Evolutionary conservation across 2,113 vertebrate genomes (phyloP).

Genomic region (Pristiophorus japonicus): DNA sequence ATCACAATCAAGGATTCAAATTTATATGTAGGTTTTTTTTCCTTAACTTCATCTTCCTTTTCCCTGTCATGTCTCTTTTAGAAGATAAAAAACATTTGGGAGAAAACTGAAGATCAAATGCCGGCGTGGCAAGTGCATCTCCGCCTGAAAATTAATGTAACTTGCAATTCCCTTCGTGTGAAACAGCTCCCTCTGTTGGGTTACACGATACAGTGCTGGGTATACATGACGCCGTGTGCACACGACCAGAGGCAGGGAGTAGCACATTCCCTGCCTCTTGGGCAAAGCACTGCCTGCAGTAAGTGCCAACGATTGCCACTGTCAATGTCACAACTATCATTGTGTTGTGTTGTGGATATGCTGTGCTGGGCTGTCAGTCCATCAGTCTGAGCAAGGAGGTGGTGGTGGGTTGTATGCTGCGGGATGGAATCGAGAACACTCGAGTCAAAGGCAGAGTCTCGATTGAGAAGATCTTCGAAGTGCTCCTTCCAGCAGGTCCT

Average conservation of each 20-base stretch:
- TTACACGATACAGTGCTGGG: too few species aligned
- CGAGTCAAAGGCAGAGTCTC: too few species aligned
- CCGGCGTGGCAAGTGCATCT: background rate
- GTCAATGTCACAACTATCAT: background rate
- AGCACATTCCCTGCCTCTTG: background rate
- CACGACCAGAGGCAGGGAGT: too few species aligned
- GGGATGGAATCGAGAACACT: too few species aligned
- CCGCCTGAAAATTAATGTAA: background rate
- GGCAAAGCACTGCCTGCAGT: background rate
- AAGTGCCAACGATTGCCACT: background rate
- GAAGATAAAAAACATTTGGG: background rate
- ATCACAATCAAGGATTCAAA: background rate
- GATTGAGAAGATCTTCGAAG: too few species aligned
- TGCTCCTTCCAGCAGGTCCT: too few species aligned
- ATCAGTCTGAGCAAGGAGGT: background rate
- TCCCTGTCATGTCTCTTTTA: background rate
- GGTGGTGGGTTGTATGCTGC: too few species aligned
- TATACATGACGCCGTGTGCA: background rate
- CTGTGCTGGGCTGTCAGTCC: background rate
- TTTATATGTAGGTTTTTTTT: background rate
- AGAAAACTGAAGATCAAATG: background rate
- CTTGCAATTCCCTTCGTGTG: background rate
- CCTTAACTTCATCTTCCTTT: background rate
- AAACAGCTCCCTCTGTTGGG: conserved; percentile 14
- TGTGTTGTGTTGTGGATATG: background rate